phyloP scores from a whole-genome alignment of 1,140 invertebrate species.

The Eueides isabella region DNA sequence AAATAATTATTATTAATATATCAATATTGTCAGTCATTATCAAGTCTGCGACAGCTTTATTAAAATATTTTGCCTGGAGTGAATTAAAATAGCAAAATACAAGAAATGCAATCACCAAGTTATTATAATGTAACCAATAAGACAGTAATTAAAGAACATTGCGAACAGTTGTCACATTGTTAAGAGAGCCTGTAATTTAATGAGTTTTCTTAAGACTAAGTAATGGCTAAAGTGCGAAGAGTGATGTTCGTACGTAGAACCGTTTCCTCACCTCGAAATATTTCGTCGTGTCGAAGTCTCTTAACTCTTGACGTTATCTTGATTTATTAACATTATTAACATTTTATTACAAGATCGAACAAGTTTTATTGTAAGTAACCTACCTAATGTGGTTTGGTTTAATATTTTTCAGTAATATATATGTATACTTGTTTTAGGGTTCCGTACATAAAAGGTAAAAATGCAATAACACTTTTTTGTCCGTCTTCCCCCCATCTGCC shows the following conservation, averaged over 20 bases:
- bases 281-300: constrained; percentile 67
- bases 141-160: not conserved
- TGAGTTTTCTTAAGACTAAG: not conserved
- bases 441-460: no score
- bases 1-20: constrained; percentile 4
- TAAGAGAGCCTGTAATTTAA: constrained; percentile 26
- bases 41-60: not conserved
- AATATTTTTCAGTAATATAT: constrained; percentile 12
- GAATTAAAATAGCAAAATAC: constrained; percentile 10
- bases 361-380: constrained; percentile 42
- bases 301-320: constrained; percentile 78
- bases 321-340: constrained; percentile 78
- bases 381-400: constrained; percentile 22
- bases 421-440: no score
- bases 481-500: no score
- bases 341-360: constrained; percentile 67
- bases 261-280: constrained; percentile 65
- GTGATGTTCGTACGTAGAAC: constrained; percentile 61
- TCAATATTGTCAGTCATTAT: constrained; percentile 1
- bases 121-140: not conserved
- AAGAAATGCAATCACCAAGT: not conserved
- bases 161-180: not conserved
- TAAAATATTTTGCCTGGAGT: constrained; percentile 7
- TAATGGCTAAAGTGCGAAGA: constrained; percentile 39
- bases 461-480: no score